These are phyloP conservation scores for Bombylius major DNA, from an alignment of 2,888 invertebrate genomes.

Conservation along the genomic window DNA sequence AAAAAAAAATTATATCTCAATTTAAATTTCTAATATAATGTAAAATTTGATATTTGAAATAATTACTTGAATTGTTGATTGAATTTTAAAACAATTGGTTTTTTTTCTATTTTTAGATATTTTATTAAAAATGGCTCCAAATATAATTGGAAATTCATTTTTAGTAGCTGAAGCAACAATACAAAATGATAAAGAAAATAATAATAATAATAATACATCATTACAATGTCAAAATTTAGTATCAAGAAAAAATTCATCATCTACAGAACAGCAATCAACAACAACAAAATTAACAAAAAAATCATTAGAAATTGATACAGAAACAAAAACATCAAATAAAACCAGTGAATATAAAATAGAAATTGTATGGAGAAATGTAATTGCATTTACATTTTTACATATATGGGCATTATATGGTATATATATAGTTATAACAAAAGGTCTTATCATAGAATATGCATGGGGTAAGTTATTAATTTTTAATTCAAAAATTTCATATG, in stretches of 20 bases:
- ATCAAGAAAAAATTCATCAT: neutral
- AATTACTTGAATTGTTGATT: too few relatives aligned
- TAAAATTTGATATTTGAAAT: too few relatives aligned
- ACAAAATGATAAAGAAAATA: conserved; percentile 22
- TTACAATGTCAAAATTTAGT: neutral
- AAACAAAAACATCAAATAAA: conserved; percentile 3
- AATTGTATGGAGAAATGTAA: conserved; percentile 69
- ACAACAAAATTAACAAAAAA: conserved; percentile 4
- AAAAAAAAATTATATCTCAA: too few relatives aligned
- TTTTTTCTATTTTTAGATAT: too few relatives aligned
- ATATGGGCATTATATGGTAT: conserved; percentile 47
- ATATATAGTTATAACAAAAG: conserved; percentile 37
- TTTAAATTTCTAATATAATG: too few relatives aligned
- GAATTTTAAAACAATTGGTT: too few relatives aligned
- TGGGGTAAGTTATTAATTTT: conserved; percentile 37
- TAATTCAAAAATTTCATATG: too few relatives aligned
- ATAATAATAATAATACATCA: conserved; percentile 17
- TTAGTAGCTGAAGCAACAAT: conserved; percentile 40
- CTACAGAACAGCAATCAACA: conserved; percentile 1
- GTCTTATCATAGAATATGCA: conserved; percentile 26
- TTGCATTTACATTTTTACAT: conserved; percentile 61
- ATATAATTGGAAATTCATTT: conserved; percentile 45
- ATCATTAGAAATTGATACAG: conserved; percentile 2
- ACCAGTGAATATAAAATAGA: conserved; percentile 40
- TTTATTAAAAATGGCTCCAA: conserved; percentile 43